phyloP scores from a whole-genome alignment of 2,113 vertebrate species.

The Tauraco erythrolophus region DNA sequence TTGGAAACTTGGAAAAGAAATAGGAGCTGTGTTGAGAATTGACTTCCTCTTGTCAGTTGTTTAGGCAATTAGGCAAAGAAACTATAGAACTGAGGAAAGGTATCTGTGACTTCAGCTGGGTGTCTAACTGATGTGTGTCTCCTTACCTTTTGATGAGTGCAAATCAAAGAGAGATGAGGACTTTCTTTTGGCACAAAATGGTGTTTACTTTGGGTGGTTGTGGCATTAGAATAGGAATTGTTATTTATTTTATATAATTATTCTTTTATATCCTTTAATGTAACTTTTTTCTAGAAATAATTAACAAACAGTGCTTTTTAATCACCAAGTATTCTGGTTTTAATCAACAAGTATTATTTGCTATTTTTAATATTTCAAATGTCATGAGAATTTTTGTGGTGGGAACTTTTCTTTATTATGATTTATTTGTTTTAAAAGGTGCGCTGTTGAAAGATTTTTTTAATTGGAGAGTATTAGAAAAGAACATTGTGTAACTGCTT shows the following conservation, averaged over 20 bases:
- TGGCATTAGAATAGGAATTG: neutral
- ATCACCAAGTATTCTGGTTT: neutral
- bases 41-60: neutral
- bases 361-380: neutral
- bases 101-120: neutral
- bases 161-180: neutral
- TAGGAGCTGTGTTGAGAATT: neutral
- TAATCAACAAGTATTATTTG: neutral
- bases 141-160: neutral
- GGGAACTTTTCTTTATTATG: neutral
- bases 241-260: neutral
- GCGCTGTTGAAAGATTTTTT: neutral
- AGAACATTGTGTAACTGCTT: neutral
- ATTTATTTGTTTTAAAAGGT: neutral
- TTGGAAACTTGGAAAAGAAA: neutral
- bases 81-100: neutral
- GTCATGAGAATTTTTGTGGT: neutral
- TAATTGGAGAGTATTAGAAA: neutral
- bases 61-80: neutral
- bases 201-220: neutral
- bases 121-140: neutral
- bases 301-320: neutral
- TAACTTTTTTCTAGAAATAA: neutral
- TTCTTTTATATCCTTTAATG: neutral
- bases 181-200: neutral